A percentile compares a stretch with the other conserved stretches of the same genome.
Conservation (phyloP, 2,888 invertebrate genomes). For the Lottia gigantea region DNA sequence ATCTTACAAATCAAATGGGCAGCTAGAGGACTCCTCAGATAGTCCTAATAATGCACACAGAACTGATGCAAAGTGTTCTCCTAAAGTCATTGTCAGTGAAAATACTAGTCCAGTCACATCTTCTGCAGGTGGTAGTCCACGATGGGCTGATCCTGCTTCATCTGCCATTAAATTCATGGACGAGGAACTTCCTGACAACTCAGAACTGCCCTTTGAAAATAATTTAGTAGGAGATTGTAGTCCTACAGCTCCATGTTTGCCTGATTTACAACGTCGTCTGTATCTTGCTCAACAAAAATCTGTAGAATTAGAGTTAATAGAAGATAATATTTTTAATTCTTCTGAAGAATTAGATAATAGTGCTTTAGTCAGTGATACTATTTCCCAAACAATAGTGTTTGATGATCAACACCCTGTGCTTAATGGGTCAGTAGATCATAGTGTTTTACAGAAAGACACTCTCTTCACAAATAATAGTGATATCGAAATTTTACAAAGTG, state of each 20-base stretch:
- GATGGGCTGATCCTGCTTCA: slow-evolving; percentile 66
- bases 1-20: background rate
- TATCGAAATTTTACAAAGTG: slow-evolving; percentile 50
- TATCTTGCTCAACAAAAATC: slow-evolving; percentile 35
- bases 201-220: slow-evolving; percentile 38
- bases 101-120: slow-evolving; percentile 17
- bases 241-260: slow-evolving; percentile 31
- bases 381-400: background rate
- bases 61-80: slow-evolving; percentile 1
- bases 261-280: slow-evolving; percentile 30
- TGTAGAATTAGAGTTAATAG: slow-evolving; percentile 31
- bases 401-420: slow-evolving; percentile 13
- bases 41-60: background rate
- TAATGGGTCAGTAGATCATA: slow-evolving; percentile 28
- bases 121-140: slow-evolving; percentile 30
- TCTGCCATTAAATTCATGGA: slow-evolving; percentile 74
- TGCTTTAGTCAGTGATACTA: background rate
- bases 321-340: slow-evolving; percentile 18
- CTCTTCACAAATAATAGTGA: slow-evolving; percentile 24
- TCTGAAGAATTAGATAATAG: slow-evolving; percentile 17
- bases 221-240: slow-evolving; percentile 51
- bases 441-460: slow-evolving; percentile 12
- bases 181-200: slow-evolving; percentile 69
- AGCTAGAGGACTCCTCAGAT: background rate
- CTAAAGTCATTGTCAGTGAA: slow-evolving; percentile 26